Evolutionary conservation across 2,888 invertebrate genomes (phyloP).

Genomic region (Xestia ashworthii): DNA sequence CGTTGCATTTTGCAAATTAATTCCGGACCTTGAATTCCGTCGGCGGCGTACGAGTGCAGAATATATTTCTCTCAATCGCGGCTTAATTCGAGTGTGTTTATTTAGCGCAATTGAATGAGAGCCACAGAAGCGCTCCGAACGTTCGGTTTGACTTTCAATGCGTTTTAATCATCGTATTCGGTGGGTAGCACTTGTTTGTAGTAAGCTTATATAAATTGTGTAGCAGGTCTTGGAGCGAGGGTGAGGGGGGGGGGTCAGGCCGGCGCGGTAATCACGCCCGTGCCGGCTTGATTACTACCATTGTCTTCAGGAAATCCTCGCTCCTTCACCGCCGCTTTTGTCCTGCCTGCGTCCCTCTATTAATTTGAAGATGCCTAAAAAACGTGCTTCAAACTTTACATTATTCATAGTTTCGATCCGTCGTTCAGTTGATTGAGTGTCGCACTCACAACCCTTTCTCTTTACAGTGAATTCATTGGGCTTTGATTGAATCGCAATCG

Average conservation of each 20-base stretch:
- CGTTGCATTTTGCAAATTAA: slow-evolving; percentile 69
- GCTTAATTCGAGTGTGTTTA: slow-evolving; percentile 62
- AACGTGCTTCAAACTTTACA: slow-evolving; percentile 70
- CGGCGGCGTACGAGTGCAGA: slow-evolving; percentile 52
- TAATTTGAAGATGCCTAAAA: slow-evolving; percentile 75
- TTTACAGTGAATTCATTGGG: slow-evolving; percentile 75
- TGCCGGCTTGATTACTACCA: slow-evolving; percentile 82
- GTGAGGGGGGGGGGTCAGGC: slow-evolving; percentile 46
- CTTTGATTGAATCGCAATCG: slow-evolving; percentile 79
- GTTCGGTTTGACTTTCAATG: slow-evolving; percentile 58
- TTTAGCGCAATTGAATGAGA: slow-evolving; percentile 58
- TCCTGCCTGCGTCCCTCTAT: slow-evolving; percentile 71
- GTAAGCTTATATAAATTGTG: slow-evolving; percentile 80
- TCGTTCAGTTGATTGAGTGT: slow-evolving; percentile 67
- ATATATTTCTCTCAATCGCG: slow-evolving; percentile 57
- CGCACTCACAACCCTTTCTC: slow-evolving; percentile 74
- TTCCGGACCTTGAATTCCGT: slow-evolving; percentile 64
- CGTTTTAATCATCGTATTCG: slow-evolving; percentile 60
- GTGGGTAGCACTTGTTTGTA: slow-evolving; percentile 71
- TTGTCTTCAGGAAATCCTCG: slow-evolving; percentile 84
- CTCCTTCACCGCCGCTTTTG: slow-evolving; percentile 80
- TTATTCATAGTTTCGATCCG: slow-evolving; percentile 64
- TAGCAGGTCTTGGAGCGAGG: slow-evolving; percentile 62
- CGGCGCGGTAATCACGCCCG: slow-evolving; percentile 76
- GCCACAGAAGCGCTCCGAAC: slow-evolving; percentile 38